Conservation (phyloP, 1,140 invertebrate species). For the Lasioglossum baleicum region DNA sequence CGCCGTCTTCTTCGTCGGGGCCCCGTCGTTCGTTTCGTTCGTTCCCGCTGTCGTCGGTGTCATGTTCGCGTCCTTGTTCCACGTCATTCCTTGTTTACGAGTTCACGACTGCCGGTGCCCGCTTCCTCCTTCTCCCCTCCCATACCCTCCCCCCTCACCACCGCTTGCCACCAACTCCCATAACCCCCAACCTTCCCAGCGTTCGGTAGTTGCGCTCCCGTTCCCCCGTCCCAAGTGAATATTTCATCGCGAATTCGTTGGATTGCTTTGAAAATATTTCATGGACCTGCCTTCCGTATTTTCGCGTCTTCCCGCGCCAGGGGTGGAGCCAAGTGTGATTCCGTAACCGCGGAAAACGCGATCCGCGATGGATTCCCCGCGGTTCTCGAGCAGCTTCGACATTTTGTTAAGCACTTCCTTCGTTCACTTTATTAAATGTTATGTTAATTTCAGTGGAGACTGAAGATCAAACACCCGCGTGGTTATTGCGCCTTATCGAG, state of each 20-base stretch:
- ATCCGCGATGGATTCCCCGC: neutral
- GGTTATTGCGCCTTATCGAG: too few relatives aligned
- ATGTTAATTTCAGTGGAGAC: too few relatives aligned
- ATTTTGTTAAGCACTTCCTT: neutral
- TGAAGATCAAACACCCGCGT: too few relatives aligned
- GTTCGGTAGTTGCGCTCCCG: neutral
- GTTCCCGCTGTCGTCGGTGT: constrained; percentile 56
- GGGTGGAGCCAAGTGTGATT: neutral
- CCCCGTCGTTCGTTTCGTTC: constrained; percentile 35
- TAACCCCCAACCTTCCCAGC: neutral
- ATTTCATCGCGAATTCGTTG: constrained; percentile 43
- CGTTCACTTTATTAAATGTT: too few relatives aligned
- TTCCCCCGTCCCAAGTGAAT: constrained; percentile 9
- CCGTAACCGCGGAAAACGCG: neutral
- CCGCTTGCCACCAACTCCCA: neutral
- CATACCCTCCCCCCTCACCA: too few relatives aligned
- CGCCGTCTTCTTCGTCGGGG: constrained; percentile 40
- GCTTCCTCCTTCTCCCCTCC: too few relatives aligned
- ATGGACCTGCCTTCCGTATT: constrained; percentile 1
- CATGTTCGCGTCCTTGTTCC: constrained; percentile 68
- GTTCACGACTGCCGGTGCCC: constrained; percentile 41
- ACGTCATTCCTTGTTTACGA: constrained; percentile 74
- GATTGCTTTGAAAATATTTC: constrained; percentile 40
- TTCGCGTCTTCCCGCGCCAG: neutral
- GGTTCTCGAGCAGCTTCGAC: neutral